Conservation (phyloP, 2,888 invertebrate genomes). For the Idaea biselata region DNA sequence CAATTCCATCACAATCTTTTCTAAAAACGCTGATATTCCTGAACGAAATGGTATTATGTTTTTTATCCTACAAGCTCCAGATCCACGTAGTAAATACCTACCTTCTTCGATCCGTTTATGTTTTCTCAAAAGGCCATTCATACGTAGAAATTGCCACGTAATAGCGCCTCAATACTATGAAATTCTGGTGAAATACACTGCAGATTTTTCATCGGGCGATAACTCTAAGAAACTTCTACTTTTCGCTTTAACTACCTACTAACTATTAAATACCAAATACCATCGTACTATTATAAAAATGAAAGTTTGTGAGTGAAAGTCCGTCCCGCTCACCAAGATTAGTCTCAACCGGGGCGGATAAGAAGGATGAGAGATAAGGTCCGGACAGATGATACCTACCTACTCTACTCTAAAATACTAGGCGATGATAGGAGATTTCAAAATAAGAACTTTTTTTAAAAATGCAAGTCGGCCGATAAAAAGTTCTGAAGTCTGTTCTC, state of each 20-base stretch:
- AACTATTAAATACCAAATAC: too few species aligned
- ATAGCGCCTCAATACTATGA: slow-evolving; percentile 1
- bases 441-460: too few species aligned
- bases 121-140: not conserved
- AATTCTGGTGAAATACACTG: not conserved
- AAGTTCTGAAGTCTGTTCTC: not conserved
- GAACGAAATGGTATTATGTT: not conserved
- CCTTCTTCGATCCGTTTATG: slow-evolving; percentile 1
- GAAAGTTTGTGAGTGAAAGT: too few species aligned
- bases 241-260: too few species aligned
- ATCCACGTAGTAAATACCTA: not conserved
- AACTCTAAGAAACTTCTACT: not conserved
- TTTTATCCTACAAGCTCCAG: not conserved
- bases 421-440: too few species aligned
- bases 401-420: too few species aligned
- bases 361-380: too few species aligned
- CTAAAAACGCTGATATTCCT: slow-evolving; percentile 1
- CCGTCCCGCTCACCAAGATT: too few species aligned
- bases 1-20: not conserved
- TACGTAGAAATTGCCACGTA: not conserved
- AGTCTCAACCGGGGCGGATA: too few species aligned
- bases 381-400: too few species aligned
- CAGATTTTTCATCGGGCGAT: not conserved
- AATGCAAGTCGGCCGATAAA: not conserved
- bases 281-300: too few species aligned